Evolutionary conservation across 2,888 invertebrate species (phyloP), one percentile per base, ranked within the genome.

Genomic region (Lepidocyrtinus sp.): DNA sequence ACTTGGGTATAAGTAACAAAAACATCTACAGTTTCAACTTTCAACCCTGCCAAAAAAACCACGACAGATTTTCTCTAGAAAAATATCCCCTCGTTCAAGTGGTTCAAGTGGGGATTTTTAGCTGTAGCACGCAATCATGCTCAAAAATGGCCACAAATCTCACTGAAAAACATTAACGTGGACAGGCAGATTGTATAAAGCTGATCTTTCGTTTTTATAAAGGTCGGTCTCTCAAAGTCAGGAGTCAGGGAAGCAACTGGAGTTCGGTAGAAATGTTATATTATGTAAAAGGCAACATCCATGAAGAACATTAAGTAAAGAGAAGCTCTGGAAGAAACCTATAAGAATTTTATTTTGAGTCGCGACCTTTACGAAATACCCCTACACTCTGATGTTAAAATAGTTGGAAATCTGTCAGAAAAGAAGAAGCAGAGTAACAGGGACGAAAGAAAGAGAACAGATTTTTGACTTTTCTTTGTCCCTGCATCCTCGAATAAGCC

Each of bases 91-190:
- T n/a, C n/a, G n/a, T n/a, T n/a, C n/a, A n/a, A n/a, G n/a, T n/a
- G n/a, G n/a, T n/a, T n/a, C n/a, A n/a, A n/a, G n/a, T n/a, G n/a
- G n/a, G n/a, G n/a, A n/a, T n/a, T n/a, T n/a, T n/a, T n/a, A n/a
- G n/a, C n/a, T n/a, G n/a, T n/a, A n/a, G n/a, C n/a, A n/a, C n/a
- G n/a, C n/a, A n/a, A n/a, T n/a, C n/a, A n/a, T n/a, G n/a, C n/a
- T n/a, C n/a, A n/a, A n/a, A 62, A 72, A 61, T 72, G 63, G 63
- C 27, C 62, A 72, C 72, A 63, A 63, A 72, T 62, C 72, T 67
- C 67, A 67, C 67, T 45, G 22, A 46, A 67, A 45, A 67, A 45
- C 22, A n/a, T 25, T 62, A 64, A 7, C 7, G n/a, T 24, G 17
- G 26, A 9, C 64, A 64, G 19, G 25, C 12, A 64, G 1, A n/a